phyloP scores from a whole-genome alignment of 2,113 vertebrate species.

The Plestiodon gilberti region DNA sequence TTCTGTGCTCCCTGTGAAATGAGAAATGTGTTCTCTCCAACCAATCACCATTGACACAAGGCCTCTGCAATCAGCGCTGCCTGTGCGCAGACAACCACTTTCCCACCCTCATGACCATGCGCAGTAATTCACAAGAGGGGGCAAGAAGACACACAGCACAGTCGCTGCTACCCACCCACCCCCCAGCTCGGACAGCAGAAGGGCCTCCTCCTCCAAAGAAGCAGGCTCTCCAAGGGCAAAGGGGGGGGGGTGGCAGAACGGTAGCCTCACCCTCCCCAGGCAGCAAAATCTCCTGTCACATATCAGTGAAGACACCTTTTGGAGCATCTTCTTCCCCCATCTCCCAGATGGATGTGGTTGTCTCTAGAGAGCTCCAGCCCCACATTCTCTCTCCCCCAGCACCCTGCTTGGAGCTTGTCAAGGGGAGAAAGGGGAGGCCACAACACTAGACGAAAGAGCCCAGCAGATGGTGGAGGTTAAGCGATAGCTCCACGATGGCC shows the following conservation, averaged over 20 bases:
- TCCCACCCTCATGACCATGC: not conserved
- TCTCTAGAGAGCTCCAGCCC: constrained; percentile 67
- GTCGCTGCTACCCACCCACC: not conserved
- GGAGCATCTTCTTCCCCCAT: constrained; percentile 12
- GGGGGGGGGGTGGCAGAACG: not conserved
- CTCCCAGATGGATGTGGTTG: constrained; percentile 10
- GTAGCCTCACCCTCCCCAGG: not conserved
- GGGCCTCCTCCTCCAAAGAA: constrained; percentile 25
- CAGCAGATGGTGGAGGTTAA: constrained; percentile 98
- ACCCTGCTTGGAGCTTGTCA: constrained; percentile 53
- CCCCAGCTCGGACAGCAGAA: not conserved
- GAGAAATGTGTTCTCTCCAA: not conserved
- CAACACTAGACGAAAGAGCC: constrained; percentile 87
- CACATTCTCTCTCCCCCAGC: constrained; percentile 20
- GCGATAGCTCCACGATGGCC: constrained; percentile 93
- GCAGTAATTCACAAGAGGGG: not conserved
- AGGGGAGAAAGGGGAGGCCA: constrained; percentile 83
- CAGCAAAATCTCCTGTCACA: not conserved
- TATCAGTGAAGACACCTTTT: constrained; percentile 49
- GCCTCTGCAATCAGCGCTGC: not conserved
- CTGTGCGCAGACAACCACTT: not conserved
- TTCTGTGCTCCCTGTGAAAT: not conserved
- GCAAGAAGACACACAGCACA: too few species aligned
- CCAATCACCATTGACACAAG: not conserved
- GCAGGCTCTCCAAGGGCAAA: not conserved